These are phyloP conservation scores for Esox masquinongy DNA, from an alignment of 2,797 vertebrate species.

Conservation along the genomic window DNA sequence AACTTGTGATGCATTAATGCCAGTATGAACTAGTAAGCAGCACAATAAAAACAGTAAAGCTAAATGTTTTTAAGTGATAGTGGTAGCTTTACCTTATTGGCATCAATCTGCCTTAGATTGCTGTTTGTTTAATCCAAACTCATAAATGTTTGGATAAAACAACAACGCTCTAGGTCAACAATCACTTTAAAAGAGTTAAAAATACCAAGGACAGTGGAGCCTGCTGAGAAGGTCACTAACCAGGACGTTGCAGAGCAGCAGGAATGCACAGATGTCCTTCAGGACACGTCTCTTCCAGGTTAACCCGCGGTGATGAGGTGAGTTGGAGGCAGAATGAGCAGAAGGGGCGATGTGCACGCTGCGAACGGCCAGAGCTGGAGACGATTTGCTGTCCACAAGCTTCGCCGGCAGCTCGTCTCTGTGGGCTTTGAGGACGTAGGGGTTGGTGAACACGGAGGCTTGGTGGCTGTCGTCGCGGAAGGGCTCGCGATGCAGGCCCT, in stretches of 20 bases:
- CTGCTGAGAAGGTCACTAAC: slow-evolving; percentile 73
- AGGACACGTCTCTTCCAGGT: slow-evolving; percentile 85
- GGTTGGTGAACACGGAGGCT: slow-evolving; percentile 44
- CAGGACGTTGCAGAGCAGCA: slow-evolving; percentile 86
- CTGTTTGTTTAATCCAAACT: neutral
- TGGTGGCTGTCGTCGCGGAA: slow-evolving; percentile 67
- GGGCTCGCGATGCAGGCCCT: slow-evolving; percentile 90
- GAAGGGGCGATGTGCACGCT: neutral
- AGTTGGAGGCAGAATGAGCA: slow-evolving; percentile 10
- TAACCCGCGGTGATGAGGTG: slow-evolving; percentile 30
- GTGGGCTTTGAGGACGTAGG: slow-evolving; percentile 62
- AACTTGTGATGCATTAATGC: too few species aligned
- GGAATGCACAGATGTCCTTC: slow-evolving; percentile 87
- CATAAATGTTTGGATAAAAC: neutral
- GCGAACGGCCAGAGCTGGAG: neutral
- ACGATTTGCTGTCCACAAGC: slow-evolving; percentile 8
- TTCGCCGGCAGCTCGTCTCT: slow-evolving; percentile 49
- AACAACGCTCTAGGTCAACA: neutral
- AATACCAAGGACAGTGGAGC: neutral
- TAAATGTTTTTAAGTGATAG: neutral
- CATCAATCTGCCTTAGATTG: neutral
- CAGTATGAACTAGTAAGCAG: too few species aligned
- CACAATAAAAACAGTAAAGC: too few species aligned
- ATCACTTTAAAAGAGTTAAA: neutral
- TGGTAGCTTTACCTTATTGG: neutral